Conservation (phyloP, 2,113 vertebrate genomes). For the Cardinalis cardinalis region DNA sequence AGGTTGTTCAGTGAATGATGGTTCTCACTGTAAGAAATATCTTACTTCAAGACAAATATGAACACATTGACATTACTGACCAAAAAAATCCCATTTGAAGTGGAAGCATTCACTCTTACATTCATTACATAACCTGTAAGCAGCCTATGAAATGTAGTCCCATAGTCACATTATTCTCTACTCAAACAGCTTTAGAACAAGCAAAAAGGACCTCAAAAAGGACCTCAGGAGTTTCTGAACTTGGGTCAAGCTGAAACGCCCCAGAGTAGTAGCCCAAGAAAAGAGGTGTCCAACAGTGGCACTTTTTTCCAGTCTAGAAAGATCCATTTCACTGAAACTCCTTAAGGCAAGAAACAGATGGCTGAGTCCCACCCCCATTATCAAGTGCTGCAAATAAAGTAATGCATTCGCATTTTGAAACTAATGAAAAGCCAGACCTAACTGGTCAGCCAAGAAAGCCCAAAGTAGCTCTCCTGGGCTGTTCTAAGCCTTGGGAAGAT, state of each 20-base stretch:
- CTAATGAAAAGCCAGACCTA: background rate
- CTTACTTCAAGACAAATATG: background rate
- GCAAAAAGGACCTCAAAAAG: background rate
- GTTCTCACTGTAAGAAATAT: background rate
- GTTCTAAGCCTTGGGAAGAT: background rate
- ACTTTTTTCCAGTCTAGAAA: background rate
- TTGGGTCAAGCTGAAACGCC: background rate
- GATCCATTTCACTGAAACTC: background rate
- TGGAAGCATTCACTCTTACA: background rate
- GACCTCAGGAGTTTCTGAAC: background rate
- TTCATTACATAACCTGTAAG: background rate
- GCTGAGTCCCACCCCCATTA: background rate
- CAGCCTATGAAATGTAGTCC: background rate
- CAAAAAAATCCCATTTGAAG: background rate
- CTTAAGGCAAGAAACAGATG: background rate
- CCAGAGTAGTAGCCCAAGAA: background rate
- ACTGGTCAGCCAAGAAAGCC: background rate
- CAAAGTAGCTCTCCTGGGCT: background rate
- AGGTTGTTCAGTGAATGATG: background rate
- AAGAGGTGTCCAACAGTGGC: fast-evolving
- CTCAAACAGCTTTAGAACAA: background rate
- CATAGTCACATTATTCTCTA: background rate
- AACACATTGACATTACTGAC: background rate
- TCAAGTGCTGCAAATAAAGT: background rate
- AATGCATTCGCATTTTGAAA: background rate